Evolutionary conservation across 2,113 vertebrate species (phyloP).

Genomic region (Caretta caretta): DNA sequence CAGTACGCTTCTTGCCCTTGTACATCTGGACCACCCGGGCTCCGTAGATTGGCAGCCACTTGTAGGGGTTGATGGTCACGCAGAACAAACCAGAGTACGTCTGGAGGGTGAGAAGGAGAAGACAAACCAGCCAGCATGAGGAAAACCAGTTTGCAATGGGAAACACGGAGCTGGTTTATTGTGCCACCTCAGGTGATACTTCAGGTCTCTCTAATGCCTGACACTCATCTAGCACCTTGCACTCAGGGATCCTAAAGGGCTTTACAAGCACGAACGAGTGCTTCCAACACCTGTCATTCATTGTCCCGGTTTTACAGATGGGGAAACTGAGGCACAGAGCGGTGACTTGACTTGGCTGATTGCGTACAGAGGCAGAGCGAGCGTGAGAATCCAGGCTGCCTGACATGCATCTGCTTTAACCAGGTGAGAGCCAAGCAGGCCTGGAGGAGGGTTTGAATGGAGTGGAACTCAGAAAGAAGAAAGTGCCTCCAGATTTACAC

Average conservation of each 20-base stretch:
- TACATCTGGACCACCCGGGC: slow-evolving; percentile 37
- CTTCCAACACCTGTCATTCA: neutral
- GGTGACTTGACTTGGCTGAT: neutral
- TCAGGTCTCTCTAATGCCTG: neutral
- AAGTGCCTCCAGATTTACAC: neutral
- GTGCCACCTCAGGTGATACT: neutral
- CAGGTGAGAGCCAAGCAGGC: neutral
- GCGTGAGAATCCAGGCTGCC: neutral
- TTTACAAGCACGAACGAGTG: neutral
- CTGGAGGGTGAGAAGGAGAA: slow-evolving; percentile 17
- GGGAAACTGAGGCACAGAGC: neutral
- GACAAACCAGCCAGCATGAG: neutral
- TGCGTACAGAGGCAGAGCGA: neutral
- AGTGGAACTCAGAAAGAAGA: neutral
- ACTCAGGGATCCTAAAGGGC: neutral
- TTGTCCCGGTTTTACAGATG: neutral
- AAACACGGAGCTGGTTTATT: neutral
- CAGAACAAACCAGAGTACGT: slow-evolving; percentile 71
- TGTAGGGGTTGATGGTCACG: slow-evolving; percentile 68
- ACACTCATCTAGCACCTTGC: neutral
- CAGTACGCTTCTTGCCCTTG: slow-evolving; percentile 60
- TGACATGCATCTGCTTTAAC: neutral
- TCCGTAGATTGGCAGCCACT: slow-evolving; percentile 65
- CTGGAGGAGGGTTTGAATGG: neutral
- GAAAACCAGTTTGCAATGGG: neutral